A percentile compares a stretch with the other conserved stretches of the same genome.
Conservation (phyloP, 2,888 invertebrate genomes). For the Leptinotarsa tumamoca region DNA sequence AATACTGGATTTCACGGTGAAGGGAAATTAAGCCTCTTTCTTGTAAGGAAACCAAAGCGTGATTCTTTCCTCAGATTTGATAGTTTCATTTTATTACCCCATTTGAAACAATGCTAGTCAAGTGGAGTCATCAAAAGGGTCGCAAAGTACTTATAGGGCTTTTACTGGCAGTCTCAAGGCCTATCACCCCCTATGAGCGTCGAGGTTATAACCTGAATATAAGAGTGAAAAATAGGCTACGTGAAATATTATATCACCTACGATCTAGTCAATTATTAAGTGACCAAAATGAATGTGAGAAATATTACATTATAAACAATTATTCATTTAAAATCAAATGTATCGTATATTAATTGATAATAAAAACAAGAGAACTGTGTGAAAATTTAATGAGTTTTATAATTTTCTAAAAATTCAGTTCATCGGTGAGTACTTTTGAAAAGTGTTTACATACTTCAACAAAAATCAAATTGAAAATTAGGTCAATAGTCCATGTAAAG, state of each 20-base stretch:
- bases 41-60: slow-evolving; percentile 24
- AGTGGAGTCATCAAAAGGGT: slow-evolving; percentile 51
- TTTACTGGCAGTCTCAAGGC: slow-evolving; percentile 41
- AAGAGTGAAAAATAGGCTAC: background rate
- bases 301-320: too few relatives aligned
- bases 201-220: slow-evolving; percentile 35
- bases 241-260: background rate
- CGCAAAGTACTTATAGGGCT: slow-evolving; percentile 37
- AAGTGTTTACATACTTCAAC: too few relatives aligned
- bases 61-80: slow-evolving; percentile 46
- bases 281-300: background rate
- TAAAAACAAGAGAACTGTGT: too few relatives aligned
- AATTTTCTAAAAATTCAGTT: too few relatives aligned
- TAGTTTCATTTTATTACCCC: slow-evolving; percentile 56
- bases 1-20: background rate
- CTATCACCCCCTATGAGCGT: slow-evolving; percentile 37
- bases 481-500: too few relatives aligned
- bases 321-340: too few relatives aligned
- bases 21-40: background rate
- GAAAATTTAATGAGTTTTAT: too few relatives aligned
- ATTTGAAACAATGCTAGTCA: slow-evolving; percentile 54
- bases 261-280: background rate
- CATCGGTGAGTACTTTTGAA: too few relatives aligned
- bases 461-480: too few relatives aligned
- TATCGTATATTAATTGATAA: too few relatives aligned